phyloP scores from a whole-genome alignment of 2,888 invertebrate genomes.

The Carpatolechia fugitivella region DNA sequence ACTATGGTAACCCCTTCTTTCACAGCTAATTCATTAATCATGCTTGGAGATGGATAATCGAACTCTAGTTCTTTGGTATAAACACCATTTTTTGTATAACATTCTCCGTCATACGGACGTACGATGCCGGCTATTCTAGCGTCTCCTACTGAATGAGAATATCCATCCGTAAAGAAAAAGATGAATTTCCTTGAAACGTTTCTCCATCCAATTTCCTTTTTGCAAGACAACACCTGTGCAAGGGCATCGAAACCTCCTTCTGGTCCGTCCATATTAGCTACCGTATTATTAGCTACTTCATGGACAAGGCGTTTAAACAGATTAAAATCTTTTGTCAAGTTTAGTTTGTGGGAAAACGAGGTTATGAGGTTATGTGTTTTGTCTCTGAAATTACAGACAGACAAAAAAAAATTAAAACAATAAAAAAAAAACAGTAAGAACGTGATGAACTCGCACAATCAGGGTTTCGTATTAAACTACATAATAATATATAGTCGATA shows the following conservation, averaged over 20 bases:
- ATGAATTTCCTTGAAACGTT: slow-evolving; percentile 85
- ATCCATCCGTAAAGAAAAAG: slow-evolving; percentile 87
- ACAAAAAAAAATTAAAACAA: too few species aligned
- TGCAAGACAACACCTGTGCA: slow-evolving; percentile 85
- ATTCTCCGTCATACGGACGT: slow-evolving; percentile 85
- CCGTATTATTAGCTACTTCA: slow-evolving; percentile 59
- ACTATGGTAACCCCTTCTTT: slow-evolving; percentile 43
- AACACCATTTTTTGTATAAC: slow-evolving; percentile 76
- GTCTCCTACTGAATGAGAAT: slow-evolving; percentile 89
- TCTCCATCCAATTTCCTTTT: slow-evolving; percentile 88
- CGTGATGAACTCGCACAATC: too few species aligned
- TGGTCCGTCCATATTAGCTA: slow-evolving; percentile 82
- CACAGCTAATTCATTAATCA: slow-evolving; percentile 73
- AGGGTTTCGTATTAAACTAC: too few species aligned
- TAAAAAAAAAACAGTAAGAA: too few species aligned
- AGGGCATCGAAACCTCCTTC: slow-evolving; percentile 94
- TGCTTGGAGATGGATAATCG: slow-evolving; percentile 90
- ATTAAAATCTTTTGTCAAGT: slow-evolving; percentile 77
- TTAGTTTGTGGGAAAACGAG: slow-evolving; percentile 87
- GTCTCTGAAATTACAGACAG: neutral
- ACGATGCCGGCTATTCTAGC: slow-evolving; percentile 85
- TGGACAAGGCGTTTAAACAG: slow-evolving; percentile 45
- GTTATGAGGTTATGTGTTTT: slow-evolving; percentile 64
- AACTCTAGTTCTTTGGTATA: slow-evolving; percentile 79
- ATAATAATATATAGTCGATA: too few species aligned